phyloP scores from a whole-genome alignment of 2,888 invertebrate genomes.

The Anticlea derivata region DNA sequence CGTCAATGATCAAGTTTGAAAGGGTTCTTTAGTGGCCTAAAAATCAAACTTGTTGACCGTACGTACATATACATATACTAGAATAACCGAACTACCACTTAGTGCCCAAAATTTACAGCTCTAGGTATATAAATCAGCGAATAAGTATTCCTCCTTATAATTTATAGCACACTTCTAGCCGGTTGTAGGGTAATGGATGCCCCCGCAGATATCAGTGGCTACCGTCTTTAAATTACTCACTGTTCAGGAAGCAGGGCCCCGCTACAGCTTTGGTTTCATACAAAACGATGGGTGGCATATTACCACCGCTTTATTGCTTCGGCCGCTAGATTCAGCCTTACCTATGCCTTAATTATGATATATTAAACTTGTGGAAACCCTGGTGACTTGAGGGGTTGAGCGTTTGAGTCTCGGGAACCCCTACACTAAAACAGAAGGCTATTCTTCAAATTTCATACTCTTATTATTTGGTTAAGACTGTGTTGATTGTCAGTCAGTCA shows the following conservation, averaged over 20 bases:
- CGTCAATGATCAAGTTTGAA: too few species aligned
- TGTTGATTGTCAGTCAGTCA: too few species aligned
- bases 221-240: constrained; percentile 76
- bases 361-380: too few species aligned
- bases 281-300: not conserved
- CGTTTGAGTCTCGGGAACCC: too few species aligned
- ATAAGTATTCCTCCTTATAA: constrained; percentile 74
- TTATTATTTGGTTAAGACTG: too few species aligned
- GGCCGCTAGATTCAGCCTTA: too few species aligned
- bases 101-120: constrained; percentile 63
- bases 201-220: constrained; percentile 71
- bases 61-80: constrained; percentile 2
- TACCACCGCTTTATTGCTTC: not conserved
- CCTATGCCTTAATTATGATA: too few species aligned
- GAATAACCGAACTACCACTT: constrained; percentile 43
- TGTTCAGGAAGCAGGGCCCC: constrained; percentile 63
- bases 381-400: too few species aligned
- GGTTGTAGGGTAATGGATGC: constrained; percentile 77
- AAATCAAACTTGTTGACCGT: too few species aligned
- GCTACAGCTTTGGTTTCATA: not conserved
- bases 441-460: too few species aligned
- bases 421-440: too few species aligned
- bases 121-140: constrained; percentile 75
- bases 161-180: constrained; percentile 71
- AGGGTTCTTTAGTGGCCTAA: too few species aligned